A percentile compares a stretch with the other conserved stretches of the same genome.
These are phyloP conservation scores for Alaudala cheleensis DNA, from an alignment of 2,113 vertebrate species.

Conservation along the genomic window DNA sequence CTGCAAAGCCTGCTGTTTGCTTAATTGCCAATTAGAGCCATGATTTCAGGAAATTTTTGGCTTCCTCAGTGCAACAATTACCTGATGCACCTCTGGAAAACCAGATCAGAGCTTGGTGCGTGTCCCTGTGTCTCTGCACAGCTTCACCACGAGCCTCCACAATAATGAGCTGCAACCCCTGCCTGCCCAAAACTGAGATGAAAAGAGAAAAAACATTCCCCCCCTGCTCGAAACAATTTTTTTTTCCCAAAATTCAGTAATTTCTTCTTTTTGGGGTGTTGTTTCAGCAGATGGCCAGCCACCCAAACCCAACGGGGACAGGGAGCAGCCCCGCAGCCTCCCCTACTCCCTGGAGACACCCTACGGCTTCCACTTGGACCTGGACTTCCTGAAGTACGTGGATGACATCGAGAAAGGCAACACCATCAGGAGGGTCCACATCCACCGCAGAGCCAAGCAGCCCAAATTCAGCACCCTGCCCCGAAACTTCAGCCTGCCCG, in stretches of 20 bases:
- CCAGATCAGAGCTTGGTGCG: neutral
- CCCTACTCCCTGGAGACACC: slow-evolving; percentile 97
- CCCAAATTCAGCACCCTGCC: slow-evolving; percentile 95
- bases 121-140: neutral
- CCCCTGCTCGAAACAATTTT: neutral
- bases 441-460: slow-evolving; percentile 89
- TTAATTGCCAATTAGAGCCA: slow-evolving; percentile 30
- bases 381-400: slow-evolving; percentile 98
- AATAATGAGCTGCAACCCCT: neutral
- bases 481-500: slow-evolving; percentile 93
- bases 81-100: neutral
- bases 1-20: neutral
- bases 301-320: slow-evolving; percentile 74
- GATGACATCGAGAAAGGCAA: slow-evolving; percentile 99
- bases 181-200: neutral
- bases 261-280: neutral
- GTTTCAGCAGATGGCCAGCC: slow-evolving; percentile 81
- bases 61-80: neutral
- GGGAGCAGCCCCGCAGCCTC: slow-evolving; percentile 83
- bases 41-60: slow-evolving; percentile 8
- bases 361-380: slow-evolving; percentile 94
- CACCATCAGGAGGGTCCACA: slow-evolving; percentile 92
- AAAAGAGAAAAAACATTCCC: neutral
- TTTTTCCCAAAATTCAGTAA: rapidly evolving
- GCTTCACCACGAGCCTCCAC: neutral